A percentile compares a stretch with the other conserved stretches of the same genome.
Conservation (phyloP, 2,113 vertebrate species). For the Xyrauchen texanus region DNA sequence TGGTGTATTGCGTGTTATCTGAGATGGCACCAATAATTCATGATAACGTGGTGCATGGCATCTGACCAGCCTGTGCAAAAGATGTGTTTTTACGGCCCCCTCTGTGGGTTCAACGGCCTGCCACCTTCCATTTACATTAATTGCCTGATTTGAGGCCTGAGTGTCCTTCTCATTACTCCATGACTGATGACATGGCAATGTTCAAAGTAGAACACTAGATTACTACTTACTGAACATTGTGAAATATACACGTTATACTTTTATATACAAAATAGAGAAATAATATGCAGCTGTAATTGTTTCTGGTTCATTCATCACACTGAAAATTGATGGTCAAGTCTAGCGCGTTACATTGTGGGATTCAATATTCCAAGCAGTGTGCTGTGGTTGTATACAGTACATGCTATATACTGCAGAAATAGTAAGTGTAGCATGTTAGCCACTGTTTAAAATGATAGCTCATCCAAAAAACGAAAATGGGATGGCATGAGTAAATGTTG, state of each 20-base stretch:
- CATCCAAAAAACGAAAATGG: too few species aligned
- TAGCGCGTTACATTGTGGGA: too few species aligned
- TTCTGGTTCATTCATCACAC: too few species aligned
- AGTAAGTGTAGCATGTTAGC: too few species aligned
- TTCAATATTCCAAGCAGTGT: too few species aligned
- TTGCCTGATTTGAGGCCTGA: constrained; percentile 56
- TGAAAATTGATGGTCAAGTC: too few species aligned
- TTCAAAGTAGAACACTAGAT: neutral
- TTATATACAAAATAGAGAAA: too few species aligned
- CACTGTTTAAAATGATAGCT: too few species aligned
- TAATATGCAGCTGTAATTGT: too few species aligned
- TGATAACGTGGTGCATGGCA: constrained; percentile 65
- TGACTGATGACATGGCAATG: constrained; percentile 9
- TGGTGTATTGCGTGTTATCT: constrained; percentile 65
- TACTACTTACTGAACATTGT: neutral
- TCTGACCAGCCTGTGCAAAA: constrained; percentile 58
- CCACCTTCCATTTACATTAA: constrained; percentile 74
- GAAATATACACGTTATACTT: neutral
- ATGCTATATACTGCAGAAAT: too few species aligned
- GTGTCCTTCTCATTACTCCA: constrained; percentile 21
- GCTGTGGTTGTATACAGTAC: too few species aligned
- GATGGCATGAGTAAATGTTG: too few species aligned
- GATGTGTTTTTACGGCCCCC: constrained; percentile 63
- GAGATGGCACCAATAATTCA: constrained; percentile 79
- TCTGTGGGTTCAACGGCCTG: constrained; percentile 64